Conservation (phyloP, 2,797 vertebrate genomes). For the Acanthis flammea region DNA sequence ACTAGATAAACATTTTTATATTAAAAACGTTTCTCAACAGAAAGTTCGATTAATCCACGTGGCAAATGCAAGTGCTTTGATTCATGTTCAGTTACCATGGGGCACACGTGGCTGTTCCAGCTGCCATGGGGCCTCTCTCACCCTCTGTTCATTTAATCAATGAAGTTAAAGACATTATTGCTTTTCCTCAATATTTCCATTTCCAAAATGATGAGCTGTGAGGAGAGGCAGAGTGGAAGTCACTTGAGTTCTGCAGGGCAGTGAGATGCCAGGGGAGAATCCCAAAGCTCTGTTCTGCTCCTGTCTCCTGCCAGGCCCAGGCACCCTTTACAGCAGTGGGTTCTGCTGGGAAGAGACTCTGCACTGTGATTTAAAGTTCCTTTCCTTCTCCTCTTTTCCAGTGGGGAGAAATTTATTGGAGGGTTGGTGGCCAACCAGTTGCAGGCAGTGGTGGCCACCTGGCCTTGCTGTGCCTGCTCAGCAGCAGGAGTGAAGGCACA, state of each 20-base stretch:
- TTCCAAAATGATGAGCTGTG: not conserved
- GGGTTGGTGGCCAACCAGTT: not conserved
- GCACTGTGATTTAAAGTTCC: not conserved
- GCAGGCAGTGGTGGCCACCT: not conserved
- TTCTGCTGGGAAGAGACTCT: not conserved
- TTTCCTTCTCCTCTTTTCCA: not conserved
- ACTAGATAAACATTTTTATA: not conserved
- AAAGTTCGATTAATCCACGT: not conserved
- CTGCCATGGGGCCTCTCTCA: not conserved
- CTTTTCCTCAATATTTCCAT: not conserved
- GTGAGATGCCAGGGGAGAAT: not conserved
- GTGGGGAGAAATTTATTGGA: not conserved
- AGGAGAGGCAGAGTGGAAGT: not conserved
- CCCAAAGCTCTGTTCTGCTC: not conserved
- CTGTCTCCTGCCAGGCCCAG: not conserved
- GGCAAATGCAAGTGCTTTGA: not conserved
- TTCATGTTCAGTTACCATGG: not conserved
- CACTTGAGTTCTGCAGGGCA: not conserved
- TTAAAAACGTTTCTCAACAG: fast-evolving
- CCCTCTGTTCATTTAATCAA: not conserved
- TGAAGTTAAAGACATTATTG: not conserved
- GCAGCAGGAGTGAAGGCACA: not conserved
- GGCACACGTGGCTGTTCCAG: not conserved
- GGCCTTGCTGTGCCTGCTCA: fast-evolving
- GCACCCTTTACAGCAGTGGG: fast-evolving